Conservation (phyloP, 2,113 vertebrate species). For the Ochotona curzoniae region DNA sequence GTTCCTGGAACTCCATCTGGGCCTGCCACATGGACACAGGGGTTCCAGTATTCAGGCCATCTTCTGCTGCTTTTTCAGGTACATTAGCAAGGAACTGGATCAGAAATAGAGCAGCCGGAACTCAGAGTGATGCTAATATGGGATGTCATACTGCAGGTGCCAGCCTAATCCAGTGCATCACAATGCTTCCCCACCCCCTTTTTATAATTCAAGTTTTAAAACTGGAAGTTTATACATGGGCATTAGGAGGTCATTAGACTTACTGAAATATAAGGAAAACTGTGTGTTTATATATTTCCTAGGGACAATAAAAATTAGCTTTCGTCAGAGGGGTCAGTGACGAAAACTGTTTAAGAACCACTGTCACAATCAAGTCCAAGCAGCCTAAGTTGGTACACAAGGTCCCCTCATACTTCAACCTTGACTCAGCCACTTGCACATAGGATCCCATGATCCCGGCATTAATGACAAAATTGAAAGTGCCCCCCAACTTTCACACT, state of each 20-base stretch:
- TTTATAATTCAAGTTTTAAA: too few species aligned
- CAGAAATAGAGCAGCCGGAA: too few species aligned
- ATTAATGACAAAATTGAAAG: constrained; percentile 31
- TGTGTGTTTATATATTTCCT: background rate
- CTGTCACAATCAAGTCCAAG: constrained; percentile 36
- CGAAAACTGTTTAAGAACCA: constrained; percentile 42
- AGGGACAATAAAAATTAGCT: constrained; percentile 13
- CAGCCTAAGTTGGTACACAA: constrained; percentile 6
- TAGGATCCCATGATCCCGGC: background rate
- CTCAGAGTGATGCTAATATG: too few species aligned
- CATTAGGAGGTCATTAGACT: constrained; percentile 15
- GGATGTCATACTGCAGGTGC: too few species aligned
- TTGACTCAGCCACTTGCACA: background rate
- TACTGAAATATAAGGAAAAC: constrained; percentile 47
- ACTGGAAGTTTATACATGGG: background rate
- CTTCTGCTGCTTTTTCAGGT: too few species aligned
- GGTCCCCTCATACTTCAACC: background rate
- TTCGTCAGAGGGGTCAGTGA: background rate
- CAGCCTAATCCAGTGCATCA: too few species aligned
- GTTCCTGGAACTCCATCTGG: too few species aligned
- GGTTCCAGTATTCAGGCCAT: too few species aligned
- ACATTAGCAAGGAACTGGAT: too few species aligned
- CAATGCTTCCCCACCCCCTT: too few species aligned
- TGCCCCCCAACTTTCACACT: background rate
- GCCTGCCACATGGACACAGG: too few species aligned